phyloP scores from a whole-genome alignment of 2,797 vertebrate species.

The Coendou prehensilis region DNA sequence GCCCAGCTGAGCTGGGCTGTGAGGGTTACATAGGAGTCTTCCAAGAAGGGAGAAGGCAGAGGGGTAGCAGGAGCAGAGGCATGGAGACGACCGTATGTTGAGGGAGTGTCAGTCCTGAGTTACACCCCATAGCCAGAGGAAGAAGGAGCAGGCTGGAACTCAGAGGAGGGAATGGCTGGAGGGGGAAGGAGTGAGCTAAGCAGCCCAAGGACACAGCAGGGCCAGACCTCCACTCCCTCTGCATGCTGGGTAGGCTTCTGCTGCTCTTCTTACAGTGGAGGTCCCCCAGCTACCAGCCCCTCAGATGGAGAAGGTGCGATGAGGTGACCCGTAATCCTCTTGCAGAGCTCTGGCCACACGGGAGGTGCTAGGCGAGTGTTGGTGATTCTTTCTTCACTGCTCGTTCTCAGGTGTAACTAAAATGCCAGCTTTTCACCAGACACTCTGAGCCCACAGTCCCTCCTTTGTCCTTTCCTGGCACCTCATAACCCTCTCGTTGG shows the following conservation, averaged over 20 bases:
- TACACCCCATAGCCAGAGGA: neutral
- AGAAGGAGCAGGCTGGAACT: neutral
- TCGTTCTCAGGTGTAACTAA: neutral
- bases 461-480: neutral
- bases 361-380: neutral
- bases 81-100: neutral
- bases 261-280: neutral
- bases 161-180: neutral
- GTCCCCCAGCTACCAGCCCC: neutral
- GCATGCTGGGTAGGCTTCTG: neutral
- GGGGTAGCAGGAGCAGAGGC: neutral
- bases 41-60: neutral
- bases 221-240: neutral
- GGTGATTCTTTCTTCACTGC: neutral
- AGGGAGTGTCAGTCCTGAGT: neutral
- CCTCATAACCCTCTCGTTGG: neutral
- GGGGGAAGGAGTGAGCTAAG: neutral
- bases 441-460: neutral
- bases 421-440: neutral
- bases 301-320: neutral
- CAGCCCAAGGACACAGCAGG: rapidly evolving
- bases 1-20: neutral
- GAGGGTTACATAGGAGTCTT: neutral
- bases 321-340: neutral
- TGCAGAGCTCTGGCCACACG: neutral